These are phyloP conservation scores for Uropsilus gracilis DNA, from an alignment of 2,113 vertebrate genomes.

Conservation along the genomic window DNA sequence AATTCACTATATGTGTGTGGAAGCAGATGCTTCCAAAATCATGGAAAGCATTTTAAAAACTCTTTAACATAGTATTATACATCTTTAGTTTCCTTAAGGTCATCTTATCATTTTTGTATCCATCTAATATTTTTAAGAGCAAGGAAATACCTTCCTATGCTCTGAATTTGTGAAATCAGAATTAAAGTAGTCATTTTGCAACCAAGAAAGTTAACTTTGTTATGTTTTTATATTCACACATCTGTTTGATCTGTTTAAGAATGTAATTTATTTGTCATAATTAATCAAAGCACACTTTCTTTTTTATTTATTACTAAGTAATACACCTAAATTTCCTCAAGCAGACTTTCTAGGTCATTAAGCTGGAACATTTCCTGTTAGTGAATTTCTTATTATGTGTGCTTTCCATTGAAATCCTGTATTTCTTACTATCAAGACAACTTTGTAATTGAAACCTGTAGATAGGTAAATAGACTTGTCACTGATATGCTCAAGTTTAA, in stretches of 20 bases:
- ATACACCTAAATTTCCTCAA: not conserved
- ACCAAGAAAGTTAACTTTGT: not conserved
- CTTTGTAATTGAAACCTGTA: not conserved
- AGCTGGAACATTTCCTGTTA: not conserved
- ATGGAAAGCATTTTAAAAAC: not conserved
- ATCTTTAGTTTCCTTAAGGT: not conserved
- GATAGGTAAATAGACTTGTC: slow-evolving; percentile 63
- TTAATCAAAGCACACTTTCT: not conserved
- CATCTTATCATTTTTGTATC: not conserved
- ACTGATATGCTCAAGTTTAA: slow-evolving; percentile 45
- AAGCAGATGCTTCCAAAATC: not conserved
- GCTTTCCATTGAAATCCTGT: not conserved
- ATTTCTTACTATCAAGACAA: not conserved
- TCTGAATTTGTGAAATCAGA: slow-evolving; percentile 4
- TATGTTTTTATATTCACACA: not conserved
- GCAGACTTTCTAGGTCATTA: not conserved
- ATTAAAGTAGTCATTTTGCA: not conserved
- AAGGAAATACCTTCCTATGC: not conserved
- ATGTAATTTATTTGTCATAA: not conserved
- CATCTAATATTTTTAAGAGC: not conserved
- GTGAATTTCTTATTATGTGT: not conserved
- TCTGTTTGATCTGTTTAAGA: not conserved
- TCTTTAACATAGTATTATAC: not conserved
- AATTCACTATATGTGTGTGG: not conserved
- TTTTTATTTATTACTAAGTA: not conserved